These are phyloP conservation scores for Hippocampus mohnikei DNA, from an alignment of 2,113 vertebrate genomes.

Conservation along the genomic window DNA sequence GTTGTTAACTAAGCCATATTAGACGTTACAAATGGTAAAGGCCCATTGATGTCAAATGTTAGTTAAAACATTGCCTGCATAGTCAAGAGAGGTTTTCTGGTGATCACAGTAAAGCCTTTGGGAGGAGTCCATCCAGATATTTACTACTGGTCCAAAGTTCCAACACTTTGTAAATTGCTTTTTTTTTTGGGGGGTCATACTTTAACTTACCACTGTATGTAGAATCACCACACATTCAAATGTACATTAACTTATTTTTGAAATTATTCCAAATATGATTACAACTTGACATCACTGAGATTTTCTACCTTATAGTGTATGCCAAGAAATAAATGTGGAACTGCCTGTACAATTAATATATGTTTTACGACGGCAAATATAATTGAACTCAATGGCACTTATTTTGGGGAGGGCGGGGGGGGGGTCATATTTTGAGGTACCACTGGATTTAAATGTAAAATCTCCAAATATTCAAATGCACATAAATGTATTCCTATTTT, in stretches of 20 bases:
- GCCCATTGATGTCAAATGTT: neutral
- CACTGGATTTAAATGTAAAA: neutral
- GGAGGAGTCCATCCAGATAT: neutral
- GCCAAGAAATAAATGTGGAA: neutral
- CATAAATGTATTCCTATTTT: neutral
- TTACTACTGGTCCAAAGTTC: neutral
- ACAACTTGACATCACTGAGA: neutral
- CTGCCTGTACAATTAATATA: neutral
- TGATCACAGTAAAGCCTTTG: neutral
- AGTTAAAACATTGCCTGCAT: neutral
- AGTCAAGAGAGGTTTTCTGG: neutral
- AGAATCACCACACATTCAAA: too few relatives aligned
- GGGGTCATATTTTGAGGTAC: too few relatives aligned
- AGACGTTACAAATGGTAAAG: neutral
- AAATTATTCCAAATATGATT: neutral
- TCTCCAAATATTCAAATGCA: neutral
- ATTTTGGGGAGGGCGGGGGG: too few relatives aligned
- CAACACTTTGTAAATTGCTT: neutral
- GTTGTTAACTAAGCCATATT: neutral
- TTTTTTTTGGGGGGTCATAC: neutral
- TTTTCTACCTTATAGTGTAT: neutral
- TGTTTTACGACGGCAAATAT: neutral
- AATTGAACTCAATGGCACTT: neutral
- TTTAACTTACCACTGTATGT: too few relatives aligned
- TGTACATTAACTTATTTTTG: too few relatives aligned